Evolutionary conservation across 1,140 invertebrate genomes (phyloP), one percentile per base, ranked within the genome.

Genomic region (Trachymyrmex septentrionalis): DNA sequence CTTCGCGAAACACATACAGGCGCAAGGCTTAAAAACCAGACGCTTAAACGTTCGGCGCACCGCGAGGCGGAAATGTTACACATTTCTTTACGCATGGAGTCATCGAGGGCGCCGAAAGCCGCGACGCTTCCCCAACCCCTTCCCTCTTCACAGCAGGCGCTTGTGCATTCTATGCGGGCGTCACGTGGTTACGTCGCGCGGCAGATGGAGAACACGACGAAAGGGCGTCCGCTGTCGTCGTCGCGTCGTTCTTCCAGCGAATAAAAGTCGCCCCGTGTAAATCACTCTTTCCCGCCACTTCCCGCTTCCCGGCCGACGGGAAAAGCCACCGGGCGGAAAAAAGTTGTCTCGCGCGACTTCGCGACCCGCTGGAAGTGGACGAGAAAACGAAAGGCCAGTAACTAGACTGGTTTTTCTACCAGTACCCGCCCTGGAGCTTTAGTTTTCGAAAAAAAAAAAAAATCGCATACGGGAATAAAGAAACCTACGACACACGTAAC

Each of bases 71-170:
- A n/a, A n/a, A 53, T 48, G 63, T 50, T 48, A 61, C 55, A 84
- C 80, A 73, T 50, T 73, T 73, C 67, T 84, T 84, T 84, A 84
- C 80, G 80, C 80, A 75, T 75, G 80, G 38, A 84, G 14, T 84
- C 69, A 84, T 84, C 80, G 80, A 84, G 80, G 80, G 80, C 80
- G 69, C 69, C 53, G 64, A 2, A 1, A 44, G 57, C 75, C 44
- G 24, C 76, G 9, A 1, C 34, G 19, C n/a, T 48, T 19, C 14
- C 5, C 30, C 6, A 34, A 34, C 4, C 30, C 38, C 24, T 57
- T 55, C 53, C 9, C 53, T 10, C 44, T 78, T 48, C n/a, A 27
- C 9, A n/a, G 38, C 14, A 34, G 16, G 16, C 44, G 77, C 30
- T 80, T 67, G 61, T 67, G 77, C 66, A 66, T 55, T 53, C 66